Base-by-base conservation (phyloP, 2,797 vertebrate species). In the Trematomus bernacchii region DNA sequence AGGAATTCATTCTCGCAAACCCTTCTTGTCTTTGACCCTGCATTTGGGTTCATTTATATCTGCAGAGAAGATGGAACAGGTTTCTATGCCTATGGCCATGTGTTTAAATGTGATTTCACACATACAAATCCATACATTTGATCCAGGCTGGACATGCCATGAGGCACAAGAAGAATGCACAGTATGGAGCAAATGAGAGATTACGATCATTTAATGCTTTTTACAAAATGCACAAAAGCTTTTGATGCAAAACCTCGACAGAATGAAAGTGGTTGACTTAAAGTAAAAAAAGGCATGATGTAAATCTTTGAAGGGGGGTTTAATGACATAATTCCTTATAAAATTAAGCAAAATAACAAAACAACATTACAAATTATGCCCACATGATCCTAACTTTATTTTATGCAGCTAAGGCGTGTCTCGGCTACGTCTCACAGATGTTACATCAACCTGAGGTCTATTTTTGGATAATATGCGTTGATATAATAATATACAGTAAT, bases 41-140 rank as follows among this genome's bases (percentile, higher is more conserved):
- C 44, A 64, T 16, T 43, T 61, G 55, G 37, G n/a, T 48, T 50
- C 6, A 71, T 76, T 77, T 71, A 65, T 77, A 63, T 80, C 48
- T 72, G 8, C 50, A 16, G 37, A 54, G 8, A 75, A 64, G 44
- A 72, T 10, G n/a, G 61, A 53, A 40, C 27, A 37, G 14, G 10
- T 76, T 64, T 58, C 37, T 52, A 64, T 43, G 3, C 30, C 27
- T 57, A 33, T 58, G 50, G 44, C 52, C 46, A 37, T 71, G 68
- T 73, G 51, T 72, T 76, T 71, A 65, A 68, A 71, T 76, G 53
- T 27, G 48, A 71, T 76, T 84, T 80, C 51, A 67, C 51, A 53
- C 52, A 59, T 61, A 33, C 18, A 76, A 62, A 51, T 67, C 70
- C 21, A 76, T 60, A 62, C 16, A 60, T 71, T 59, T 75, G 42